Percentiles rank a stretch among this genome's conserved stretches.
Conservation (phyloP, 2,113 vertebrate species). For the Corvus moneduloides region DNA sequence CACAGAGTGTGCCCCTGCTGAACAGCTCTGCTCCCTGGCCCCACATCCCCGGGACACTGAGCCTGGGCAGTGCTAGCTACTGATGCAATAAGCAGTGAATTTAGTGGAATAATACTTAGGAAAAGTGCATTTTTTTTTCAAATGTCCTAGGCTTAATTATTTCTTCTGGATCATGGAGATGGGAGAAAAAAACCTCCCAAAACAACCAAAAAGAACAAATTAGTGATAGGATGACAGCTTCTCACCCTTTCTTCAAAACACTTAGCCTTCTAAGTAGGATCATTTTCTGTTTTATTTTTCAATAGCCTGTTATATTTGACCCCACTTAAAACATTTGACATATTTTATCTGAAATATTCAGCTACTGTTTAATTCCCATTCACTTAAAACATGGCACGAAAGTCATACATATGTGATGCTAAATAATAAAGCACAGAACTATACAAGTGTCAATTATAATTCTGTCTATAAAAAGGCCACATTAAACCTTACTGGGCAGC, state of each 20-base stretch:
- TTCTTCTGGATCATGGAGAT: background rate
- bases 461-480: background rate
- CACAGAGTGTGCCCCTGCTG: accelerated
- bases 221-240: background rate
- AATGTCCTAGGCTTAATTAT: background rate
- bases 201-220: background rate
- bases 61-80: background rate
- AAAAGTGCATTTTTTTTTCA: background rate
- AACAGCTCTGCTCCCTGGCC: background rate
- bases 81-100: background rate
- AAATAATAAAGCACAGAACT: background rate
- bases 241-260: background rate
- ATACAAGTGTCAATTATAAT: background rate
- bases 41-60: background rate
- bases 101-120: background rate
- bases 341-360: background rate
- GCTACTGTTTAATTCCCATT: background rate
- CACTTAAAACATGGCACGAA: background rate
- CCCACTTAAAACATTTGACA: background rate
- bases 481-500: background rate
- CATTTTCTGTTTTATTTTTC: background rate
- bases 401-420: background rate
- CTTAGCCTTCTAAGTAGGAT: background rate
- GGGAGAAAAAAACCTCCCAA: background rate
- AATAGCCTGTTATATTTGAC: background rate